Conservation (phyloP, 2,797 vertebrate genomes). For the Meriones psammophilus region DNA sequence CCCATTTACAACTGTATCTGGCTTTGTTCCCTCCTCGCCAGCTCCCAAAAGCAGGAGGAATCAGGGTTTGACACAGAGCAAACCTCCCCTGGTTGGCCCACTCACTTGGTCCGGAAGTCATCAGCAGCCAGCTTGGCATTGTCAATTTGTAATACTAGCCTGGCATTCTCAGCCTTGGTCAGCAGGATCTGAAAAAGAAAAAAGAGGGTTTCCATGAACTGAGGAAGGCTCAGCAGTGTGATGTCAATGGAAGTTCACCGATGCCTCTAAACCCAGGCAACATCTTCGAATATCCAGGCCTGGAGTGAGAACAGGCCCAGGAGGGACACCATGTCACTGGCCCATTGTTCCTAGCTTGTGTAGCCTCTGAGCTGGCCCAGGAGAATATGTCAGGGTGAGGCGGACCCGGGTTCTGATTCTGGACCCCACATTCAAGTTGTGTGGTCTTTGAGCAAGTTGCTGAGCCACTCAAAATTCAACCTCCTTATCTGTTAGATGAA, state of each 20-base stretch:
- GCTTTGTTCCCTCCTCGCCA: background rate
- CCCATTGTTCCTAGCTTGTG: background rate
- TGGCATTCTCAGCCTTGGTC: slow-evolving; percentile 82
- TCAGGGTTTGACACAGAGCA: background rate
- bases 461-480: background rate
- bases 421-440: background rate
- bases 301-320: background rate
- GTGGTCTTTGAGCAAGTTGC: background rate
- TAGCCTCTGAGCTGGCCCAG: background rate
- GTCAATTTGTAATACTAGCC: slow-evolving; percentile 83
- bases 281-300: background rate
- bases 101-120: slow-evolving; percentile 85
- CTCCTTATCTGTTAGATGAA: background rate
- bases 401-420: background rate
- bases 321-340: background rate
- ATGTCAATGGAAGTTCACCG: background rate
- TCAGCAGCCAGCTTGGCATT: slow-evolving; percentile 82
- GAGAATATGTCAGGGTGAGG: background rate
- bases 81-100: background rate
- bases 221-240: background rate
- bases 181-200: slow-evolving; percentile 74
- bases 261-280: background rate
- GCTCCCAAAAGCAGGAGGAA: background rate
- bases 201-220: background rate
- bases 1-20: background rate